Evolutionary conservation across 2,888 invertebrate genomes (phyloP).

Genomic region (Tipula unca): DNA sequence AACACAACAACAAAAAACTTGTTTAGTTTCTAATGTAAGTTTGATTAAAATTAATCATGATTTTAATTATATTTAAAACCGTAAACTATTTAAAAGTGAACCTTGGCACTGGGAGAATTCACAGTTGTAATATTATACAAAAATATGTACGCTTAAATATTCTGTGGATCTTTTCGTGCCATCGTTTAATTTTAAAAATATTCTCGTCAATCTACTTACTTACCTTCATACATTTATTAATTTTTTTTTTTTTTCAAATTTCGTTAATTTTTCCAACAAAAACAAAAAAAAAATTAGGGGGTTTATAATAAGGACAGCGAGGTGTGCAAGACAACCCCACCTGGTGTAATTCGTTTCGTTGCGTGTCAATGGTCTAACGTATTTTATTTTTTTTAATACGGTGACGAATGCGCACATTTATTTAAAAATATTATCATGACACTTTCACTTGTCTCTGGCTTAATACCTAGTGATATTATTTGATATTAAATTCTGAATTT

Average conservation of each 20-base stretch:
- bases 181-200: slow-evolving; percentile 33
- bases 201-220: not conserved
- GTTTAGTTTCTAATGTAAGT: not conserved
- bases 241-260: not conserved
- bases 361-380: too few species aligned
- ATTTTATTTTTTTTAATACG: too few species aligned
- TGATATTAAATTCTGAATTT: too few species aligned
- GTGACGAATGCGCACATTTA: too few species aligned
- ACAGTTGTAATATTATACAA: slow-evolving; percentile 36
- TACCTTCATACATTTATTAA: too few species aligned
- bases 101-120: slow-evolving; percentile 46
- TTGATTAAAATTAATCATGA: not conserved
- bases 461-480: too few species aligned
- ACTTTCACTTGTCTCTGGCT: too few species aligned
- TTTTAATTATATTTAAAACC: not conserved
- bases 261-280: not conserved
- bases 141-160: slow-evolving; percentile 27
- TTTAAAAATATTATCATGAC: too few species aligned
- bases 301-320: too few species aligned
- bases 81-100: slow-evolving; percentile 26
- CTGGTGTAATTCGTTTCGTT: too few species aligned
- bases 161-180: slow-evolving; percentile 46
- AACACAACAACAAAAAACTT: not conserved
- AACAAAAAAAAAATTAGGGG: too few species aligned
- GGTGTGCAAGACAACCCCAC: too few species aligned